Percentiles rank a stretch among this genome's conserved stretches.
These are phyloP conservation scores for Tetramorium parvispinum DNA, from an alignment of 1,140 invertebrate species.

Conservation along the genomic window DNA sequence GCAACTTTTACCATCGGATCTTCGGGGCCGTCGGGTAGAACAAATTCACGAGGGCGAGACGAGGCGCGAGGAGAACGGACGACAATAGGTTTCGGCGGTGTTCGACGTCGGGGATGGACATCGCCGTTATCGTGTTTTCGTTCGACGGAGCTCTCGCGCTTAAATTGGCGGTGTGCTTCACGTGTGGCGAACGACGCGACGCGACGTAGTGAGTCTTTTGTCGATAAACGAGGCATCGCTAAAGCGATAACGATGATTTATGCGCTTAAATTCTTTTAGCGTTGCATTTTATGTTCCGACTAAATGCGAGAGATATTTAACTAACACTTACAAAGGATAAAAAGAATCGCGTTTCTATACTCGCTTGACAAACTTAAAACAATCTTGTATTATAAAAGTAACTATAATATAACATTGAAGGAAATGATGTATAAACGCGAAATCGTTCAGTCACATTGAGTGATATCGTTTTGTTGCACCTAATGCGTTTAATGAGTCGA, in stretches of 20 bases:
- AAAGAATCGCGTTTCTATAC: not conserved
- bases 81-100: conserved; percentile 64
- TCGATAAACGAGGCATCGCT: conserved; percentile 30
- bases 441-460: not conserved
- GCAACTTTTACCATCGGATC: conserved; percentile 73
- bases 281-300: too few relatives aligned
- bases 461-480: not conserved
- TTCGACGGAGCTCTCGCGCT: conserved; percentile 46
- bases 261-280: conserved; percentile 3
- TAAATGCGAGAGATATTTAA: not conserved
- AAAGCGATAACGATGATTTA: conserved; percentile 44
- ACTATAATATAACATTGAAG: not conserved
- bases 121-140: conserved; percentile 55
- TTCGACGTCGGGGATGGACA: conserved; percentile 61
- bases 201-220: conserved; percentile 24
- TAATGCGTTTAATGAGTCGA: not conserved
- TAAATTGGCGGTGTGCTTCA: conserved; percentile 51
- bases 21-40: conserved; percentile 53
- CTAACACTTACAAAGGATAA: not conserved
- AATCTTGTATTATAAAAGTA: too few relatives aligned
- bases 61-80: conserved; percentile 38
- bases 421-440: not conserved
- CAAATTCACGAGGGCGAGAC: conserved; percentile 60
- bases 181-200: not conserved
- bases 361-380: not conserved